Percentiles rank a stretch among this genome's conserved stretches.
These are phyloP conservation scores for Grammomys surdaster DNA, from an alignment of 2,113 vertebrate genomes.

Conservation along the genomic window DNA sequence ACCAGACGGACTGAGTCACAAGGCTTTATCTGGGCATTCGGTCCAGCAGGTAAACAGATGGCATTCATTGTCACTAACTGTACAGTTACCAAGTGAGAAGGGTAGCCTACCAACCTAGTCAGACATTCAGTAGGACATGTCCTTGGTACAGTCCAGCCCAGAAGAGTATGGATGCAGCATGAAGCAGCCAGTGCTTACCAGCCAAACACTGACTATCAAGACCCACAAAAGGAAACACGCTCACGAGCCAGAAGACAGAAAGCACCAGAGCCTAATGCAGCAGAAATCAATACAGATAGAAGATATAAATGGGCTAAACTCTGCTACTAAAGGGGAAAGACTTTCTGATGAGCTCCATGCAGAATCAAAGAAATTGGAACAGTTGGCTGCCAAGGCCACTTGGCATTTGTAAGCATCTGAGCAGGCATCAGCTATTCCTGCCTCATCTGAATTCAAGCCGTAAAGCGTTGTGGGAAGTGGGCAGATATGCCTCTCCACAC, in stretches of 20 bases:
- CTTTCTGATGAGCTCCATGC: neutral
- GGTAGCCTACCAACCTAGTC: neutral
- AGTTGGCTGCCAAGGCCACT: neutral
- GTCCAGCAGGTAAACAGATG: neutral
- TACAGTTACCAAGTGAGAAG: neutral
- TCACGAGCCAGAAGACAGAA: neutral
- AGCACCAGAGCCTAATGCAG: neutral
- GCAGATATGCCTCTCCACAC: neutral
- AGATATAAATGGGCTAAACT: neutral
- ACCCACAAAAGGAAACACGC: neutral
- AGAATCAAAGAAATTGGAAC: neutral
- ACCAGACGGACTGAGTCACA: neutral
- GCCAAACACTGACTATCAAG: neutral
- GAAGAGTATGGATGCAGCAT: neutral
- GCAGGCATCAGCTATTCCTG: neutral
- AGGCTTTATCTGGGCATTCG: neutral
- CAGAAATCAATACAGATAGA: neutral
- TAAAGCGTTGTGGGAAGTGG: neutral
- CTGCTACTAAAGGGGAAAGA: neutral
- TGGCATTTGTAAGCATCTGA: neutral
- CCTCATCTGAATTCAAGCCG: neutral
- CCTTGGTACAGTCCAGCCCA: neutral
- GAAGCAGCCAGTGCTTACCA: neutral
- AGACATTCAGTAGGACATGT: accelerated
- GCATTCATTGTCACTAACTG: neutral